These are phyloP conservation scores for Acrossocheilus wenchowensis DNA, from an alignment of 2,797 vertebrate genomes.

Conservation along the genomic window DNA sequence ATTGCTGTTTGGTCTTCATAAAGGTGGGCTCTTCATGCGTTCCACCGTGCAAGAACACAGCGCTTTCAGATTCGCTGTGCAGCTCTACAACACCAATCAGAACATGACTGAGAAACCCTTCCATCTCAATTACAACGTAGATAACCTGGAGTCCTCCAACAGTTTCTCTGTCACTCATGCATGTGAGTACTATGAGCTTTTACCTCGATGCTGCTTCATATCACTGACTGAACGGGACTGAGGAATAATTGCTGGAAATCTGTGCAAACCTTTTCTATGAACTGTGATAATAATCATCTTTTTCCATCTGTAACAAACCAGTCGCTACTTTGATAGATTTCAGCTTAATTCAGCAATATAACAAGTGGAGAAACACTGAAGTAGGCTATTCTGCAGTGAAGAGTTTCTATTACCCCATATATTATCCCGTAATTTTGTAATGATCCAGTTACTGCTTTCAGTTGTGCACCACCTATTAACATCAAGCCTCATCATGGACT, in stretches of 20 bases:
- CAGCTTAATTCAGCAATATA: conserved; percentile 13
- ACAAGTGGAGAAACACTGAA: conserved; percentile 14
- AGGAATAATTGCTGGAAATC: background rate
- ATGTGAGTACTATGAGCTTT: conserved; percentile 85
- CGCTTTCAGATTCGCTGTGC: conserved; percentile 97
- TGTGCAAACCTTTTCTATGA: background rate
- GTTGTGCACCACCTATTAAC: conserved; percentile 40
- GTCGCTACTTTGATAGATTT: conserved; percentile 21
- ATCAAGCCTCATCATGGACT: background rate
- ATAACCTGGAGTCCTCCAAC: conserved; percentile 99
- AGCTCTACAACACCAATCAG: conserved; percentile 99
- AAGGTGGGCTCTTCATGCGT: conserved; percentile 99
- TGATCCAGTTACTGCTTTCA: conserved; percentile 50
- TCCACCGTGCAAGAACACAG: conserved; percentile 99
- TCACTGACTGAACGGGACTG: conserved; percentile 3
- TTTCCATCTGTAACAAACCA: conserved; percentile 19
- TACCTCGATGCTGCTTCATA: conserved; percentile 2
- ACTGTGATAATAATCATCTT: background rate
- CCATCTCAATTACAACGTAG: conserved; percentile 98
- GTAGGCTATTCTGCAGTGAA: conserved; percentile 32
- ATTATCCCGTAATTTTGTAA: conserved; percentile 47
- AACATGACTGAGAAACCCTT: conserved; percentile 99
- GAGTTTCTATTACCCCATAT: conserved; percentile 39
- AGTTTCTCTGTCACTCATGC: conserved; percentile 99
- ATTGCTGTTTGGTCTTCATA: conserved; percentile 62